Conservation (phyloP, 2,888 invertebrate species). For the Volucella bombylans region DNA sequence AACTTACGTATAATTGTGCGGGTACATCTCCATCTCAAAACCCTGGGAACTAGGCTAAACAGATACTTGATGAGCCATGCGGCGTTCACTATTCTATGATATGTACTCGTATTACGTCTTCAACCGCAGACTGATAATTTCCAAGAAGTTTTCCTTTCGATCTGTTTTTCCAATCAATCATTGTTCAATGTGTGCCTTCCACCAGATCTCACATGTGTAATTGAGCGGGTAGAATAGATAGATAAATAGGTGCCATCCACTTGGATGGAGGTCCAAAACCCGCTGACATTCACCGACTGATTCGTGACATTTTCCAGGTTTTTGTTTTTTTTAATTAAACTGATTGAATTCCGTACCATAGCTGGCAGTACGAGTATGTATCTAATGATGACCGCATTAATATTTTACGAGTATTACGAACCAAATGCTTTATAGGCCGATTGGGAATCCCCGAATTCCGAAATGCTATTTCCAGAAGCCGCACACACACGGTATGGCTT, state of each 20-base stretch:
- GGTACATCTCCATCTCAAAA: neutral
- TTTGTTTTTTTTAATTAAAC: conserved; percentile 61
- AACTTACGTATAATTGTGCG: too few relatives aligned
- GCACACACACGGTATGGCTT: too few relatives aligned
- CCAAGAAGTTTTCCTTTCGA: conserved; percentile 34
- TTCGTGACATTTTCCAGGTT: conserved; percentile 10
- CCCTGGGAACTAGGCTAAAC: conserved; percentile 28
- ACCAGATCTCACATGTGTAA: conserved; percentile 37
- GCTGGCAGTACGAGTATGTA: too few relatives aligned
- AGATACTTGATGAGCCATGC: conserved; percentile 10
- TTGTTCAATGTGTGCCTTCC: conserved; percentile 5
- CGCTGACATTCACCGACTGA: neutral
- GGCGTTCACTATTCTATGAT: neutral
- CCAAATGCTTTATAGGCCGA: conserved; percentile 45
- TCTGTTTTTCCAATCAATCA: conserved; percentile 43
- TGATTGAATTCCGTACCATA: conserved; percentile 14
- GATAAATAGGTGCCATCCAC: conserved; percentile 7
- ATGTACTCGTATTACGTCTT: neutral
- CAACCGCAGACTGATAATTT: conserved; percentile 5
- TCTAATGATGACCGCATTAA: conserved; percentile 58
- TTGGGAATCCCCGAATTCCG: conserved; percentile 18
- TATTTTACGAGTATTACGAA: conserved; percentile 32
- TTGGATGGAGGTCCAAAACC: neutral
- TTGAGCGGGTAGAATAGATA: conserved; percentile 10
- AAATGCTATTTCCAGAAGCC: too few relatives aligned